Percentiles rank a stretch among this genome's conserved stretches.
Conservation (phyloP, 2,797 vertebrate genomes). For the Momotus momota region DNA sequence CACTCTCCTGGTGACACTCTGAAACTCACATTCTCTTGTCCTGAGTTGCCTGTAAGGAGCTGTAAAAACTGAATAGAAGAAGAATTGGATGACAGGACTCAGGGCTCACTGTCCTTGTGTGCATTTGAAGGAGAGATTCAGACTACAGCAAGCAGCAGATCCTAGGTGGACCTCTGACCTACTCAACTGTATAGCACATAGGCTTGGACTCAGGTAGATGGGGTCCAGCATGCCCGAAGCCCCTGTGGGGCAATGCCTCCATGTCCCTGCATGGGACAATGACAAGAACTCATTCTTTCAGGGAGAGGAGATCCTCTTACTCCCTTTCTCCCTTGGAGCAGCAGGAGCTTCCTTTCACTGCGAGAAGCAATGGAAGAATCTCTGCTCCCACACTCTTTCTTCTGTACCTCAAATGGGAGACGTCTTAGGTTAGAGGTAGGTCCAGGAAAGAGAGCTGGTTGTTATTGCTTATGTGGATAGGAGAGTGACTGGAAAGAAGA, state of each 20-base stretch:
- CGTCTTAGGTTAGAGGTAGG: not conserved
- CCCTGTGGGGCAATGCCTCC: not conserved
- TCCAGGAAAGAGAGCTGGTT: not conserved
- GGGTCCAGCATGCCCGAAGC: not conserved
- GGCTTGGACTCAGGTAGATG: not conserved
- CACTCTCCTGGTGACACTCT: not conserved
- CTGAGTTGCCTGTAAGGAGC: not conserved
- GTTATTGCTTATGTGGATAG: not conserved
- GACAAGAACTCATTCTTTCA: not conserved
- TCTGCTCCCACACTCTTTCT: not conserved
- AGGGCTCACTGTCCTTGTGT: not conserved
- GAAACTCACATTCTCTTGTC: not conserved
- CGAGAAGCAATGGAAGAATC: not conserved
- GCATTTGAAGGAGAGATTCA: not conserved
- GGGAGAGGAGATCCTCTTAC: not conserved
- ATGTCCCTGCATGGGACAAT: not conserved
- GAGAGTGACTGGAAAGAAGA: not conserved
- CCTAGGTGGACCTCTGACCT: not conserved
- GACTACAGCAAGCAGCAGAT: not conserved
- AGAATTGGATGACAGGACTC: not conserved
- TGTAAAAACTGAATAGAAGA: not conserved
- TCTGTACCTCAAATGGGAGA: not conserved
- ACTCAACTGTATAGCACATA: fast-evolving
- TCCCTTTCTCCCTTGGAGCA: not conserved
- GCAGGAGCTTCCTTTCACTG: not conserved